Evolutionary conservation across 2,113 vertebrate species (phyloP), one percentile per base, ranked within the genome.

Genomic region (Eulacestoma nigropectus): DNA sequence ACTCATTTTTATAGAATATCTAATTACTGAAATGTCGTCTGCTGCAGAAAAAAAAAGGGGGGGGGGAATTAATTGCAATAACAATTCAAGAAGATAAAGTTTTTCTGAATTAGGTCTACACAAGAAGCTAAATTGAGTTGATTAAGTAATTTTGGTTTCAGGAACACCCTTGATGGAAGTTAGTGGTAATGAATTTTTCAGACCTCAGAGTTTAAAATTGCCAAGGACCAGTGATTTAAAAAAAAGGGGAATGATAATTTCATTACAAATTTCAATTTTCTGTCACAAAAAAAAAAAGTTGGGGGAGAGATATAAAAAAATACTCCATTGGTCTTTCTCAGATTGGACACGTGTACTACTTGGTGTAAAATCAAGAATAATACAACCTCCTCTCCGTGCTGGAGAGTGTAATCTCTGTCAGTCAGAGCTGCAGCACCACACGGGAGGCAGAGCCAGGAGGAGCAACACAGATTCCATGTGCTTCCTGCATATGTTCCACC

Each of bases 51-150:
- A 83, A 90, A 74, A 76, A 52, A 69, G 26, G 5, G 27, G 85
- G 47, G 85, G 86, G 39, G 65, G 17, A 94, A 96, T 96, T 97
- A 98, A 98, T 98, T 97, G 97, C 95, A 97, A 97, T 97, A 97
- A 97, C 92, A 97, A 97, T 97, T 97, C 96, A 97, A 91, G 90
- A 97, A 97, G 95, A 97, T 97, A 95, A 97, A 97, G 91, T 95
- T 97, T 93, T 92, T 95, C 90, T 95, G 95, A 97, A 95, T 96
- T 94, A 97, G 90, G 95, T 95, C 96, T 96, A 96, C 82, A 96
- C 94, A 97, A 93, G 96, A 93, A 97, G 89, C 96, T 97, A 96
- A 97, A 97, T 93, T 92, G 96, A 95, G 96, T 96, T 97, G 96
- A 97, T 97, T 96, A 97, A 97, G 96, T 97, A 97, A 97, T 97